phyloP scores from a whole-genome alignment of 2,888 invertebrate genomes.

The Polymixis lichenea region DNA sequence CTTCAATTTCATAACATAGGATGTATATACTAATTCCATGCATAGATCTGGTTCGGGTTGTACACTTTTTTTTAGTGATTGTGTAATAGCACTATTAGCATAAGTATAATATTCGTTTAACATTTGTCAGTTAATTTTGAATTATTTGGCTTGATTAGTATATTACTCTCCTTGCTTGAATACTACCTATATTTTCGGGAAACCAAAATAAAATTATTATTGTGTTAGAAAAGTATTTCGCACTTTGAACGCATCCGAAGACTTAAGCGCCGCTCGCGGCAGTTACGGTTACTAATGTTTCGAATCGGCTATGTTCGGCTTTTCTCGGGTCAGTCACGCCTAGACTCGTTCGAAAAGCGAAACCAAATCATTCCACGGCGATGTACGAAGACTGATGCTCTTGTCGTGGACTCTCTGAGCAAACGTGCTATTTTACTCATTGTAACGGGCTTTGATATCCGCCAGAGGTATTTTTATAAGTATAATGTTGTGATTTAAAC shows the following conservation, averaged over 20 bases:
- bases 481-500: slow-evolving; percentile 86
- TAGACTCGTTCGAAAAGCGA: slow-evolving; percentile 90
- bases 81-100: neutral
- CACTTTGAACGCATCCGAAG: slow-evolving; percentile 65
- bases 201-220: neutral
- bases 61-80: neutral
- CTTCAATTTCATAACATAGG: no score
- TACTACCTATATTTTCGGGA: neutral
- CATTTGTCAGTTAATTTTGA: no score
- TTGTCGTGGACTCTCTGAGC: slow-evolving; percentile 86
- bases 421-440: slow-evolving; percentile 86
- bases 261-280: slow-evolving; percentile 78
- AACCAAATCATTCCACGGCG: slow-evolving; percentile 89
- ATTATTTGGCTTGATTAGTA: neutral
- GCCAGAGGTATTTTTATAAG: slow-evolving; percentile 82
- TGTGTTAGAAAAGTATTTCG: neutral
- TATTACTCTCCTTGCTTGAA: no score
- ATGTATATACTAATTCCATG: neutral
- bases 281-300: slow-evolving; percentile 32
- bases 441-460: slow-evolving; percentile 84
- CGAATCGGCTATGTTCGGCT: slow-evolving; percentile 83
- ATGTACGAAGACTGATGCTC: slow-evolving; percentile 89
- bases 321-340: slow-evolving; percentile 88
- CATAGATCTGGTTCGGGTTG: rapidly evolving
- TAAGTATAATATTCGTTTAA: neutral